A percentile compares a stretch with the other conserved stretches of the same genome.
These are phyloP conservation scores for Hyperoplus immaculatus DNA, from an alignment of 2,797 vertebrate genomes.

Conservation along the genomic window DNA sequence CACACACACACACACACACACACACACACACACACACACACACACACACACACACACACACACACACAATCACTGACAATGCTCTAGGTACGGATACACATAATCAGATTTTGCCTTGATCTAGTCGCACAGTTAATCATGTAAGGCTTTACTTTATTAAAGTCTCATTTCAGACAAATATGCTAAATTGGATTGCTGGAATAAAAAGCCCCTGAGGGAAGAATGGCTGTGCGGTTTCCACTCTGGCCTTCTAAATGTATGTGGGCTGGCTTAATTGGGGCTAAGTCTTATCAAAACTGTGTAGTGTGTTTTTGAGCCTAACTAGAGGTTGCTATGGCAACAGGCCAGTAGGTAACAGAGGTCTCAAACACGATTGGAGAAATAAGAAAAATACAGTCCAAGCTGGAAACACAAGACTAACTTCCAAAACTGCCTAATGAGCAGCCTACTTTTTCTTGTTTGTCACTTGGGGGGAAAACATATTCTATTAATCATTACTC, in stretches of 20 bases:
- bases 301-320: conserved; percentile 71
- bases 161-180: conserved; percentile 66
- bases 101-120: conserved; percentile 61
- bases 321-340: conserved; percentile 77
- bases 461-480: conserved; percentile 44
- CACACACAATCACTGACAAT: background rate
- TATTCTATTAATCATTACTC: conserved; percentile 9
- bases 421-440: conserved; percentile 65
- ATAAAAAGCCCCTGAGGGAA: conserved; percentile 64
- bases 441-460: conserved; percentile 35
- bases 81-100: conserved; percentile 46
- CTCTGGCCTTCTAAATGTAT: conserved; percentile 75
- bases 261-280: conserved; percentile 76
- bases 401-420: conserved; percentile 39
- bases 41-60: background rate
- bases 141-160: conserved; percentile 67
- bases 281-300: conserved; percentile 78
- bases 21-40: background rate
- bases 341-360: conserved; percentile 56
- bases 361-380: conserved; percentile 67
- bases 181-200: conserved; percentile 61
- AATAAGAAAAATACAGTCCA: conserved; percentile 55
- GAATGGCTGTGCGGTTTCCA: conserved; percentile 57
- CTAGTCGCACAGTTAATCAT: conserved; percentile 67
- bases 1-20: background rate